Evolutionary conservation across 2,888 invertebrate species (phyloP).

Genomic region (Pollenia griseotomentosa): DNA sequence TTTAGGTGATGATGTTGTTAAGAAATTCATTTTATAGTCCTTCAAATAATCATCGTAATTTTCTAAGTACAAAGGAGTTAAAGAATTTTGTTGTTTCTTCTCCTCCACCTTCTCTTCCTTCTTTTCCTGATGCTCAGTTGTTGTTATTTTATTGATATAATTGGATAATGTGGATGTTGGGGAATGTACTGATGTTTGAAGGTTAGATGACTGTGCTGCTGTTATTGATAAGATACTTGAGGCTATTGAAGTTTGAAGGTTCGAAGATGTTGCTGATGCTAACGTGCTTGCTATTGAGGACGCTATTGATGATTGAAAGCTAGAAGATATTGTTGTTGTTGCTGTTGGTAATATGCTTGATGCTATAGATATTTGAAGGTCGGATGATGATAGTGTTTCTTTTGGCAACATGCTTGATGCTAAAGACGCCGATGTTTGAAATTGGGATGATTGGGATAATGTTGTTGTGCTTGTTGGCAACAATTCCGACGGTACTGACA

Average conservation of each 20-base stretch:
- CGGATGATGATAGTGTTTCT: slow-evolving; percentile 32
- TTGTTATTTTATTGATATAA: no score
- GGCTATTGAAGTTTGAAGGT: no score
- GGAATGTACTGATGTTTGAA: no score
- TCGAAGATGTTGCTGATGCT: slow-evolving; percentile 17
- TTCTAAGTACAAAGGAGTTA: background rate
- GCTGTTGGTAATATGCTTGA: slow-evolving; percentile 22
- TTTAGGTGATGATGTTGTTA: slow-evolving; percentile 74
- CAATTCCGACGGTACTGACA: no score
- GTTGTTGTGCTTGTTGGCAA: no score
- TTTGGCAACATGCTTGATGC: slow-evolving; percentile 28
- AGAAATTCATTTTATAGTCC: slow-evolving; percentile 67
- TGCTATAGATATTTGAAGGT: slow-evolving; percentile 39
- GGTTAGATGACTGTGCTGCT: no score
- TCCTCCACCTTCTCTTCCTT: background rate
- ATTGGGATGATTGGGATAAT: no score
- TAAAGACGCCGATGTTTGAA: no score
- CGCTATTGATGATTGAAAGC: slow-evolving; percentile 3
- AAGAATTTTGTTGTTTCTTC: background rate
- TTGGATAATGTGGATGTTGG: no score
- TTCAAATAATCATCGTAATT: slow-evolving; percentile 49
- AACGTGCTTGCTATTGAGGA: background rate
- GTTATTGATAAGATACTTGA: no score
- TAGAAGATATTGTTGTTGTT: slow-evolving; percentile 49
- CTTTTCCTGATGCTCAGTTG: background rate